Percentiles rank a stretch among this genome's conserved stretches.
Conservation (phyloP, 2,888 invertebrate species). For the Andrena hattorfiana region DNA sequence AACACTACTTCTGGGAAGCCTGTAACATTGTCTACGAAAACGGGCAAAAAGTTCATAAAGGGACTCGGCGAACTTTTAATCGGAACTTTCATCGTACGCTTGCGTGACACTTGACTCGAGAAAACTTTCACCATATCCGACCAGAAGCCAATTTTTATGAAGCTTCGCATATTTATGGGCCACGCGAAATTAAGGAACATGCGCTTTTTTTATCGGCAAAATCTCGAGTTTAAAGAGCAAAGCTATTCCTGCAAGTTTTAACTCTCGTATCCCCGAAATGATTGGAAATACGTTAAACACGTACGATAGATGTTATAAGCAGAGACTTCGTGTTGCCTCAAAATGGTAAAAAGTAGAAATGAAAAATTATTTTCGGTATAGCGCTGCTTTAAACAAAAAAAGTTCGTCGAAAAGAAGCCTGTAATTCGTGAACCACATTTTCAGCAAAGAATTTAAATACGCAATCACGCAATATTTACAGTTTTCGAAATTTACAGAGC, state of each 20-base stretch:
- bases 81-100: constrained; percentile 9
- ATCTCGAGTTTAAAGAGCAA: not conserved
- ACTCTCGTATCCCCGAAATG: too few species aligned
- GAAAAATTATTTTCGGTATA: not conserved
- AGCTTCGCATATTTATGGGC: not conserved
- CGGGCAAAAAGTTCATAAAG: constrained; percentile 5
- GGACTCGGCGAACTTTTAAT: constrained; percentile 13
- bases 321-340: not conserved
- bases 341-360: too few species aligned
- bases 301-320: too few species aligned
- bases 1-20: not conserved
- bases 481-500: too few species aligned
- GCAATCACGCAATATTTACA: too few species aligned
- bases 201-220: not conserved
- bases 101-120: not conserved
- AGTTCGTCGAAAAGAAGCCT: too few species aligned
- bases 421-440: too few species aligned
- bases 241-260: not conserved
- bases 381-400: not conserved
- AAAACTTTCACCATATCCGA: constrained; percentile 5
- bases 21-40: not conserved
- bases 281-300: not conserved
- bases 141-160: constrained; percentile 4
- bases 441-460: too few species aligned
- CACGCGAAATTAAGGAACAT: constrained; percentile 2